Conservation (phyloP, 2,113 vertebrate genomes). For the Struthidea cinerea region DNA sequence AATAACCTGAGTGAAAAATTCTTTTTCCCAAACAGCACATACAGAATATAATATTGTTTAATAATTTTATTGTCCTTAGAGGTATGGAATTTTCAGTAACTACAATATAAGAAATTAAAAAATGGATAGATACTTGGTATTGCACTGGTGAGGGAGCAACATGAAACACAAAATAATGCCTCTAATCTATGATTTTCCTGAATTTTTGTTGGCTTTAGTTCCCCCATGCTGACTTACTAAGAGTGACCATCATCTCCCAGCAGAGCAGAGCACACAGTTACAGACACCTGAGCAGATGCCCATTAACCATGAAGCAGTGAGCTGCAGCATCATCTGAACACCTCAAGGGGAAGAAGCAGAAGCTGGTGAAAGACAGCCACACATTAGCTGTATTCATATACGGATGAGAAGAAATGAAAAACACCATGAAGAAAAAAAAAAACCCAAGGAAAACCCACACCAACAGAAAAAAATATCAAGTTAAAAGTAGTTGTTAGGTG, state of each 20-base stretch:
- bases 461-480: background rate
- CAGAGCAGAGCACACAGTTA: background rate
- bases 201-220: background rate
- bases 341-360: background rate
- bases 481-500: background rate
- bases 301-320: background rate
- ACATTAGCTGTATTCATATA: background rate
- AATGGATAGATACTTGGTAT: background rate
- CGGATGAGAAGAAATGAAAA: background rate
- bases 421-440: background rate
- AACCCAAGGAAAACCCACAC: accelerated
- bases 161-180: background rate
- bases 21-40: background rate
- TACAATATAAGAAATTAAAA: background rate
- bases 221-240: background rate
- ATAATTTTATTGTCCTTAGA: background rate
- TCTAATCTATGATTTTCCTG: background rate
- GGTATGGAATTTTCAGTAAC: background rate
- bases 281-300: background rate
- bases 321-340: background rate
- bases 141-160: background rate
- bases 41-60: background rate
- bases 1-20: background rate
- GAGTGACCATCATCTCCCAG: background rate
- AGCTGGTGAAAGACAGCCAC: background rate